Evolutionary conservation across 2,113 vertebrate species (phyloP), one percentile per base, ranked within the genome.

Genomic region (Syngnathus floridae): DNA sequence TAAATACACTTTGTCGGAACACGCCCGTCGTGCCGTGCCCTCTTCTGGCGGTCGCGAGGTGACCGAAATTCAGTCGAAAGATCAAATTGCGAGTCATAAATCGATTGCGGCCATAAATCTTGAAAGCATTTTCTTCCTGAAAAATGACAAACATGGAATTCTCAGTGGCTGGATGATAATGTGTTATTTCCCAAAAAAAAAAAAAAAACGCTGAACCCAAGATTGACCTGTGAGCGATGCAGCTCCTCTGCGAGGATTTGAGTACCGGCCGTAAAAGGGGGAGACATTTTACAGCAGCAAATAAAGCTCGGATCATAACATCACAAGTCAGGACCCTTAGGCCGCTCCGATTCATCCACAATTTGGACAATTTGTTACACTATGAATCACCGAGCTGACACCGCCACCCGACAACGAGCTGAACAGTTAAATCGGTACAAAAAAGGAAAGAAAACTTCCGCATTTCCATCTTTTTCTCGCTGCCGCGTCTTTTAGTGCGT

Each of bases 321-420:
- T 78, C 79, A 75, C 76, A 84, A 83, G 81, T 84, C 78, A 69
- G 65, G 79, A 81, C 60, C 81, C 73, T 75, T 56, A 76, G 86
- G 84, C 85, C 69, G 41, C 79, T 62, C 72, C 1, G 83, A 86
- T 87, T 77, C 88, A 87, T 85, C 84, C 84, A 84, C 88, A 84
- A 89, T 89, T 89, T 89, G 85, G 82, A 89, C 88, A 89, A 88
- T 88, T 88, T 85, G 84, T 74, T 70, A 76, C 76, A 82, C 86
- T 76, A 85, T 88, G 69, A 89, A 89, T 89, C 88, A 88, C 49
- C 56, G 35, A 41, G 67, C 75, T 66, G 75, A 74, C 79, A 83
- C 78, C 82, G 71, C 73, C 81, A 79, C 77, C 84, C 73, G 87
- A 70, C 86, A 61, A 61, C 40, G 59, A 84, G 73, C 72, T 81